Percentiles rank a stretch among this genome's conserved stretches.
Conservation (phyloP, 2,888 invertebrate genomes). For the Campoplex capitator region DNA sequence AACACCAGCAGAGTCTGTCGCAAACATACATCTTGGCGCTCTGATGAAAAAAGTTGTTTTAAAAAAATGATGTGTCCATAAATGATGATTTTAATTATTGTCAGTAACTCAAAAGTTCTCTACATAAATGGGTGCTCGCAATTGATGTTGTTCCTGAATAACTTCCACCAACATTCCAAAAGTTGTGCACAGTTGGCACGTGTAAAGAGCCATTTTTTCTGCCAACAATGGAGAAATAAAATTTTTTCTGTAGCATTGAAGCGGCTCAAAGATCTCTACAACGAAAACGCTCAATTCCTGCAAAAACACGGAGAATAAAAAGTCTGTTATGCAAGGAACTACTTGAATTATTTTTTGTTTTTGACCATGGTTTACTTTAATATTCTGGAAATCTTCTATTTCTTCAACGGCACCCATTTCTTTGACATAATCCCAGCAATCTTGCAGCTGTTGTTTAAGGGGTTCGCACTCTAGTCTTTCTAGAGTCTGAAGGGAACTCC, state of each 20-base stretch:
- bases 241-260: constrained; percentile 79
- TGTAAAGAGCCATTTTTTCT: constrained; percentile 79
- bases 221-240: constrained; percentile 76
- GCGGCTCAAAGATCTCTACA: constrained; percentile 77
- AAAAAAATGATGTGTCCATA: background rate
- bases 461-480: constrained; percentile 79
- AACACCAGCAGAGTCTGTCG: constrained; percentile 80
- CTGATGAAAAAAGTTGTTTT: constrained; percentile 69
- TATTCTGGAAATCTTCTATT: constrained; percentile 82
- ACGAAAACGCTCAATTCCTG: constrained; percentile 81
- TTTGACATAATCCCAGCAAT: constrained; percentile 79
- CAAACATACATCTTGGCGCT: constrained; percentile 81
- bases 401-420: constrained; percentile 81
- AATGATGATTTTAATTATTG: too few species aligned
- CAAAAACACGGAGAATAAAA: constrained; percentile 27
- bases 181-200: constrained; percentile 78
- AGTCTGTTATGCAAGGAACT: background rate
- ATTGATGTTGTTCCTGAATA: constrained; percentile 79
- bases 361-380: constrained; percentile 75
- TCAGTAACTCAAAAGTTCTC: constrained; percentile 51
- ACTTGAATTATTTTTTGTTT: background rate
- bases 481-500: constrained; percentile 73
- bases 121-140: constrained; percentile 80
- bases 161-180: constrained; percentile 80
- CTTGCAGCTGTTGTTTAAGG: constrained; percentile 79